Conservation (phyloP, 2,113 vertebrate genomes). For the Hassar affinis region DNA sequence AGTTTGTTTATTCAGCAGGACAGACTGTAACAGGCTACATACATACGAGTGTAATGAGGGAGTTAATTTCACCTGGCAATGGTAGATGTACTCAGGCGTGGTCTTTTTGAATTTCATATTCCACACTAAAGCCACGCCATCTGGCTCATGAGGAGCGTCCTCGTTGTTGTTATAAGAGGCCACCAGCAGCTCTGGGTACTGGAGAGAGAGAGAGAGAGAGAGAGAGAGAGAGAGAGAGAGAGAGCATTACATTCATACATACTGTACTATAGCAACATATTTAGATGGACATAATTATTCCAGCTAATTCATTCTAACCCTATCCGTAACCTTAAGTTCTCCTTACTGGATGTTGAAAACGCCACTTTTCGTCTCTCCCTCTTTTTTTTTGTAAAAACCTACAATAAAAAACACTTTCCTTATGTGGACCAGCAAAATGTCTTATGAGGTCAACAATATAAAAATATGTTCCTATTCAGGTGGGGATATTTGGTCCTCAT, state of each 20-base stretch:
- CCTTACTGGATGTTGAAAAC: too few relatives aligned
- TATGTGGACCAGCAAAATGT: too few relatives aligned
- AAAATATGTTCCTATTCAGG: too few relatives aligned
- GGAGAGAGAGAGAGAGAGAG: conserved; percentile 4
- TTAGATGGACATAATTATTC: neutral
- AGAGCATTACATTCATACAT: too few relatives aligned
- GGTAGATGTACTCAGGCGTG: conserved; percentile 96
- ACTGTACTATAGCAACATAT: neutral
- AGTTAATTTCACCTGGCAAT: conserved; percentile 84
- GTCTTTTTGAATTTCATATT: conserved; percentile 99
- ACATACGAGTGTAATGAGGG: neutral
- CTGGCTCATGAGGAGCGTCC: conserved; percentile 94
- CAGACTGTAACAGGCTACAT: neutral
- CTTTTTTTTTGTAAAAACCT: too few relatives aligned
- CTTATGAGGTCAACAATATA: too few relatives aligned
- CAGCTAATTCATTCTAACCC: too few relatives aligned
- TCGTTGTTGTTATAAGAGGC: conserved; percentile 97
- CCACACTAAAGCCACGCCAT: conserved; percentile 94
- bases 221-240: conserved; percentile 28
- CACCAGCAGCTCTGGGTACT: conserved; percentile 97
- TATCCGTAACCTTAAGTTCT: too few relatives aligned
- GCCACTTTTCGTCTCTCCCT: too few relatives aligned
- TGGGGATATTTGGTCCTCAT: too few relatives aligned
- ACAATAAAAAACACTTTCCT: too few relatives aligned
- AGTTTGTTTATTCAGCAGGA: neutral